Conservation (phyloP, 2,888 invertebrate species). For the Thereva nobilitata region DNA sequence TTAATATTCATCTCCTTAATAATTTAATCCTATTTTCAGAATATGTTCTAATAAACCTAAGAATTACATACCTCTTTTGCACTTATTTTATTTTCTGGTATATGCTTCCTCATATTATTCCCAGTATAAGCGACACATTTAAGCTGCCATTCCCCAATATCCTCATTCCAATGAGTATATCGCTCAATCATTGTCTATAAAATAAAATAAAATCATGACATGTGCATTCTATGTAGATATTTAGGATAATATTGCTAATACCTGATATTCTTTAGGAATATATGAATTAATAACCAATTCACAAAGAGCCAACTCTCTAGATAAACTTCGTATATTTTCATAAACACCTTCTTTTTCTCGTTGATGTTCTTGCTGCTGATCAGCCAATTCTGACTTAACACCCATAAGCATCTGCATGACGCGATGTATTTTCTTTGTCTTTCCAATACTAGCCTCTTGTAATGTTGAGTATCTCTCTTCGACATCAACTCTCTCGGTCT, state of each 20-base stretch:
- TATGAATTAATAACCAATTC: conserved; percentile 89
- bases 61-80: conserved; percentile 52
- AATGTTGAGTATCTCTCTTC: conserved; percentile 93
- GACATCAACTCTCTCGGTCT: conserved; percentile 88
- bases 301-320: conserved; percentile 87
- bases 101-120: conserved; percentile 90
- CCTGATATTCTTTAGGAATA: conserved; percentile 92
- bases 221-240: background rate
- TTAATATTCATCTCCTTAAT: too few species aligned
- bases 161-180: conserved; percentile 96
- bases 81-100: conserved; percentile 54
- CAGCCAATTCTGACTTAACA: conserved; percentile 81
- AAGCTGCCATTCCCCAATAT: conserved; percentile 97
- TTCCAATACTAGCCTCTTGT: conserved; percentile 92
- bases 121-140: conserved; percentile 98
- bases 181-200: conserved; percentile 81
- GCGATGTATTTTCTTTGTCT: conserved; percentile 89
- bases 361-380: conserved; percentile 92
- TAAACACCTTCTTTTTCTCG: conserved; percentile 94
- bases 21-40: too few species aligned
- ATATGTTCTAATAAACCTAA: too few species aligned
- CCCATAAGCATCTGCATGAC: conserved; percentile 85
- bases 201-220: conserved; percentile 21
- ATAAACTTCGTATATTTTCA: conserved; percentile 88
- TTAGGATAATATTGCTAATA: conserved; percentile 50